Percentiles rank a stretch among this genome's conserved stretches.
These are phyloP conservation scores for Lycodopsis pacificus DNA, from an alignment of 2,797 vertebrate genomes.

Conservation along the genomic window DNA sequence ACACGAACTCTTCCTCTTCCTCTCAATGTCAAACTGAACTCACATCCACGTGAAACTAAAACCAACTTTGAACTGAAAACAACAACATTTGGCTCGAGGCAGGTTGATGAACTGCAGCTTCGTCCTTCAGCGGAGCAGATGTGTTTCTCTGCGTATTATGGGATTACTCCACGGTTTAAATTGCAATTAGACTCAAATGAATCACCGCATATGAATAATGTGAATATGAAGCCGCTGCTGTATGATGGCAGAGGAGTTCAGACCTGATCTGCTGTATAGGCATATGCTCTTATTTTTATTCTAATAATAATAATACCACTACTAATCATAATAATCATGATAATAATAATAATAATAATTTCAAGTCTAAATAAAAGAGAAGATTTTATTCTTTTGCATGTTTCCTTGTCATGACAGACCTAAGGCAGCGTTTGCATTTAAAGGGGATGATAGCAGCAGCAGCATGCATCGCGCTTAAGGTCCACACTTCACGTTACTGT, in stretches of 20 bases:
- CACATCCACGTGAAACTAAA: no score
- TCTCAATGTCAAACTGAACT: background rate
- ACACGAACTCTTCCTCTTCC: background rate
- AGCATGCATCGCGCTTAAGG: no score
- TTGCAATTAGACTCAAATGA: slow-evolving; percentile 35
- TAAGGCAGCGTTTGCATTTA: no score
- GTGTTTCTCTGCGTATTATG: slow-evolving; percentile 36
- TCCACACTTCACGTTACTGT: background rate
- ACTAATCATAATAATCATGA: background rate
- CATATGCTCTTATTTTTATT: background rate
- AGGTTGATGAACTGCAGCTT: background rate
- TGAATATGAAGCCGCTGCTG: background rate
- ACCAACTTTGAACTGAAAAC: background rate
- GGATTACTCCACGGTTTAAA: slow-evolving; percentile 44
- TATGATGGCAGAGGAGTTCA: background rate
- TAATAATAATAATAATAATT: background rate
- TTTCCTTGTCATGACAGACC: background rate
- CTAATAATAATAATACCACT: background rate
- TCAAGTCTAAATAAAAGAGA: background rate
- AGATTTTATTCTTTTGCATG: background rate
- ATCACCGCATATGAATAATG: slow-evolving; percentile 21
- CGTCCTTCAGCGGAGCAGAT: background rate
- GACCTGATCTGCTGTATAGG: background rate
- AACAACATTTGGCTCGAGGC: background rate
- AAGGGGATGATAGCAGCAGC: background rate